These are phyloP conservation scores for Athene cunicularia DNA, from an alignment of 2,113 vertebrate species.

Conservation along the genomic window DNA sequence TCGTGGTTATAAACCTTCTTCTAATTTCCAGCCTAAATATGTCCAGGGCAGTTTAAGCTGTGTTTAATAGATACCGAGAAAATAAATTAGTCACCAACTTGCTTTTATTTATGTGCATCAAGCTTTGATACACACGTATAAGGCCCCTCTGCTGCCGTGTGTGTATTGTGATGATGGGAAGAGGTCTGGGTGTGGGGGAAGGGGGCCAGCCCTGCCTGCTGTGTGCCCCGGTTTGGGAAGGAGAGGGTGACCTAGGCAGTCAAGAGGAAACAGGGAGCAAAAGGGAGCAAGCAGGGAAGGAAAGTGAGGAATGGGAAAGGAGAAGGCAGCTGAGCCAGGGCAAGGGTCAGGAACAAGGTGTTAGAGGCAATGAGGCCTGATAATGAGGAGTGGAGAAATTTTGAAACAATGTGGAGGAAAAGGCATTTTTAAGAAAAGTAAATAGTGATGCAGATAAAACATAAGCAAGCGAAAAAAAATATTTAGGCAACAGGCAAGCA, in stretches of 20 bases:
- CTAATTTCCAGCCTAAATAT: conserved; percentile 56
- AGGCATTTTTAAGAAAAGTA: neutral
- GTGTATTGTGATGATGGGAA: neutral
- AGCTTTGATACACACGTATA: neutral
- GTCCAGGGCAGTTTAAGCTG: conserved; percentile 18
- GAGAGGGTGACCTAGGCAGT: neutral
- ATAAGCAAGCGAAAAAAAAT: neutral
- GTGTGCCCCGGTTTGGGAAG: accelerated
- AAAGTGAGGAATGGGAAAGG: neutral
- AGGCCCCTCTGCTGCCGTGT: neutral
- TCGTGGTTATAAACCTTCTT: conserved; percentile 52
- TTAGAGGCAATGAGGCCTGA: neutral
- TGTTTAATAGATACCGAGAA: conserved; percentile 43
- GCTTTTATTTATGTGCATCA: conserved; percentile 36
- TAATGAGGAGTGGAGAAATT: neutral
- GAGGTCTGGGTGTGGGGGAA: neutral
- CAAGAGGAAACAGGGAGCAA: neutral
- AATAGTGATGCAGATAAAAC: neutral
- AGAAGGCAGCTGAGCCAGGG: neutral
- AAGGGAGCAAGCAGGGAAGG: neutral
- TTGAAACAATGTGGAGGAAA: neutral
- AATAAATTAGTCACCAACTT: conserved; percentile 42
- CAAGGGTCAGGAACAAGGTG: neutral
- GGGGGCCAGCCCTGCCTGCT: neutral
- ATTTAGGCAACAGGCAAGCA: neutral